A percentile compares a stretch with the other conserved stretches of the same genome.
phyloP scores from a whole-genome alignment of 2,888 invertebrate genomes.

The Nemotelus nigrinus region DNA sequence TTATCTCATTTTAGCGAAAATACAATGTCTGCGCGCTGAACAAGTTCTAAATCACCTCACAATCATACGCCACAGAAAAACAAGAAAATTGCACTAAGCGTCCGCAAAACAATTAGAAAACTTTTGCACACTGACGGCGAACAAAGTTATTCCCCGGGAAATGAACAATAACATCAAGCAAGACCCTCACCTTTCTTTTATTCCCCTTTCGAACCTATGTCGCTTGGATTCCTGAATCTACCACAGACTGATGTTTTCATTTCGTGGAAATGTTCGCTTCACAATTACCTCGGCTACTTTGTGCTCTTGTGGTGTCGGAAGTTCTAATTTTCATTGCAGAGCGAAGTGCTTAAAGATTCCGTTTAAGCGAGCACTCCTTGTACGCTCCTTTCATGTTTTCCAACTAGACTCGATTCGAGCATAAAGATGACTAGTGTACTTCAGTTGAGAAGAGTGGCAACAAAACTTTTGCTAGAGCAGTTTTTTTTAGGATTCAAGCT shows the following conservation, averaged over 20 bases:
- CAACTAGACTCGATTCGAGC: background rate
- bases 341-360: constrained; percentile 34
- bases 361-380: background rate
- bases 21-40: background rate
- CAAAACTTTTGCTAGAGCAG: constrained; percentile 11
- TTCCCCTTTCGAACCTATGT: too few relatives aligned
- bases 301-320: constrained; percentile 34
- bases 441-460: background rate
- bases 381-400: background rate
- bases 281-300: constrained; percentile 24
- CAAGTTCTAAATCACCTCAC: background rate
- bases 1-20: too few relatives aligned
- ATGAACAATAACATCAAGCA: too few relatives aligned
- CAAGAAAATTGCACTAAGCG: background rate
- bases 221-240: too few relatives aligned
- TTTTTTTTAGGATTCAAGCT: background rate
- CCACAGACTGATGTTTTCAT: too few relatives aligned
- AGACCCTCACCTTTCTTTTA: too few relatives aligned
- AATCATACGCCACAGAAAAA: background rate
- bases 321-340: constrained; percentile 40
- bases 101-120: constrained; percentile 18
- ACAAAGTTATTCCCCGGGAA: background rate
- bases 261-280: constrained; percentile 20
- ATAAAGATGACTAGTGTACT: background rate
- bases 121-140: constrained; percentile 1